Base-by-base conservation (phyloP, 2,888 invertebrate genomes). In the Lissocephala sabroskyi region DNA sequence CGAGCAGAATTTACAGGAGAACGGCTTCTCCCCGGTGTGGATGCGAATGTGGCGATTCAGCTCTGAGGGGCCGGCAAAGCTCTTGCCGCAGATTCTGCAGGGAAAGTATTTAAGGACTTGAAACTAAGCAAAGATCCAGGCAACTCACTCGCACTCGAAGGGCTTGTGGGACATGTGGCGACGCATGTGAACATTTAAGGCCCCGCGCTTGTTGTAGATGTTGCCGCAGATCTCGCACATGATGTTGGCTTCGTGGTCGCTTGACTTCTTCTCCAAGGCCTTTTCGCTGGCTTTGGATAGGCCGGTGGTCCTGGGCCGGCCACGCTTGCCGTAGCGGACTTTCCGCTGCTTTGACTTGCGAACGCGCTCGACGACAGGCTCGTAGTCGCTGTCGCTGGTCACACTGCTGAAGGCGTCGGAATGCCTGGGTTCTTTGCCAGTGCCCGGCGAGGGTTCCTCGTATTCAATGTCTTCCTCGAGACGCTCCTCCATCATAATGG, bases 211-310 rank as follows among this genome's bases (percentile, higher is more conserved):
- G 1, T 79, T 66, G 54, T 85, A 84, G 9, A 80, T 81, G 52
- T 84, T 84, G 0, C 84, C 84, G 41, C 84, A 84, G 18, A 84
- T 79, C 58, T 85, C 84, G 33, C 84, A 84, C 54, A 84, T 80
- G 23, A 82, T 83, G 43, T 67, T 70, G 0, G 62, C 71, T 2
- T 65, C 49, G n/a, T 75, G 76, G 11, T 77, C 62, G 18, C 29
- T 23, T n/a, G 51, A 1, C 5, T 43, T 1, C 3, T 53, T 52
- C 16, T 47, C 17, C 19, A 50, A 14, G 0, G 35, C 46, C 6
- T 46, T 42, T 14, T 59, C 30, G 10, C n/a, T 56, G 3, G 52
- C n/a, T 13, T 18, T 19, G 19, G 50, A 16, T 5, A 37, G 13
- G 5, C 2, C 39, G 7, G 48, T 36, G 9, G 49, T 56, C 1